Percentiles rank a stretch among this genome's conserved stretches.
Evolutionary conservation across 2,888 invertebrate genomes (phyloP).

Genomic region (Athrips mouffetella): DNA sequence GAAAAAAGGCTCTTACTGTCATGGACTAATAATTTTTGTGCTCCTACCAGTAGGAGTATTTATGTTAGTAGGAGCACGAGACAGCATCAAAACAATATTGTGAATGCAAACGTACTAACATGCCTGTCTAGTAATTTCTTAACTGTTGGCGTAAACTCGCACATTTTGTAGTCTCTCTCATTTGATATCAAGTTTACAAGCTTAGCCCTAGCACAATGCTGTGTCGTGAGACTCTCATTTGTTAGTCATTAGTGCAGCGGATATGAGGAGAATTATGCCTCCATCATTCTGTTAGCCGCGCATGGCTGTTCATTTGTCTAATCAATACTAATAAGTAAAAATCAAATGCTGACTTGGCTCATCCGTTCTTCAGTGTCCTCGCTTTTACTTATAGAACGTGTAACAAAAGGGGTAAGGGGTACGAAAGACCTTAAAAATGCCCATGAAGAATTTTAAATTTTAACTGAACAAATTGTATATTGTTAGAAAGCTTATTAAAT

Average conservation of each 20-base stretch:
- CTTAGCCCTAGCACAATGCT: neutral
- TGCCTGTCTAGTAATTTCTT: too few relatives aligned
- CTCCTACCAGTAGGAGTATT: neutral
- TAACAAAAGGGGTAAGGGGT: too few relatives aligned
- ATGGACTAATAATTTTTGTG: neutral
- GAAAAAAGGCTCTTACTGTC: too few relatives aligned
- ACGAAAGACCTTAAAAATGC: too few relatives aligned
- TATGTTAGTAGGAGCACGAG: too few relatives aligned
- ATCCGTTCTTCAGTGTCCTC: slow-evolving; percentile 28
- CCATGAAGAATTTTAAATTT: too few relatives aligned
- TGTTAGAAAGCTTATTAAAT: too few relatives aligned
- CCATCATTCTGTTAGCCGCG: slow-evolving; percentile 29
- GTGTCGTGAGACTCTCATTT: slow-evolving; percentile 27
- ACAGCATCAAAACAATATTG: too few relatives aligned
- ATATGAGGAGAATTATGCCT: slow-evolving; percentile 42
- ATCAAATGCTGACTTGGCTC: slow-evolving; percentile 34
- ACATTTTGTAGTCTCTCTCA: neutral
- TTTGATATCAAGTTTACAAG: neutral
- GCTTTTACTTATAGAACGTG: too few relatives aligned
- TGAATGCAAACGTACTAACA: too few relatives aligned
- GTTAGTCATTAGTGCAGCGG: slow-evolving; percentile 40
- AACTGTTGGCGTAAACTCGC: too few relatives aligned
- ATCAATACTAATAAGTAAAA: slow-evolving; percentile 55
- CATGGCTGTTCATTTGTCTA: slow-evolving; percentile 47
- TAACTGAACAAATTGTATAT: too few relatives aligned